Base-by-base conservation (phyloP, 2,113 vertebrate species). In the Microtus pennsylvanicus region DNA sequence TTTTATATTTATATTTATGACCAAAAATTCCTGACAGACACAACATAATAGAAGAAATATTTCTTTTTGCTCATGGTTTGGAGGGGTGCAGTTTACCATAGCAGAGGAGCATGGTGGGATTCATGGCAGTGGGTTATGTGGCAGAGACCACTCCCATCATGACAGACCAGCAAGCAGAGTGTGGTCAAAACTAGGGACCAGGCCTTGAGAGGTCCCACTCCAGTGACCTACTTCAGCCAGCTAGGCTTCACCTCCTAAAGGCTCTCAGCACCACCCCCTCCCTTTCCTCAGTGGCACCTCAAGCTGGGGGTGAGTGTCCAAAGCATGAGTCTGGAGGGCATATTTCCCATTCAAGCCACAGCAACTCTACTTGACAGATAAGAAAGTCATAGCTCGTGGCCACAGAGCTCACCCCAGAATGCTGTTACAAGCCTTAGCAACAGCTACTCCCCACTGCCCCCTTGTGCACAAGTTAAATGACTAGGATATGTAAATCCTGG, bases 401-500 rank as follows among this genome's bases (percentile, higher is more conserved):
- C 55, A 63, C 50, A 24, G 28, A 70, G 85, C 38, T 63, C 74
- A 14, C 35, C 19, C 47, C 85, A 63, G 47, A n/a, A 61, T n/a
- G 10, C 3, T 52, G 21, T 11, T 24, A 9, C n/a, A 28, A 75
- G 42, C 69, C 69, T 33, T 45, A 61, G 65, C 65, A 78, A 47
- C 42, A 24, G 42, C 11, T 89, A 9, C 33, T 94, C 35, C 86
- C 85, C 45, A 45, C 47, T 74, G 35, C 38, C 47, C 81, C 9
- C 74, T 82, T 58, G n/a, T 58, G 67, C 83, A 63, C 21, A 45
- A 86, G 61, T 91, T 91, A 87, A 78, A 55, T 86, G 74, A 38
- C 90, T 80, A 65, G 78, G 24, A 9, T 89, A 22, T 50, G 42
- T 81, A 75, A 86, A 76, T 95, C 87, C 70, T 87, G 55, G 61